Evolutionary conservation across 2,888 invertebrate genomes (phyloP).

Genomic region (Amphipyra berbera): DNA sequence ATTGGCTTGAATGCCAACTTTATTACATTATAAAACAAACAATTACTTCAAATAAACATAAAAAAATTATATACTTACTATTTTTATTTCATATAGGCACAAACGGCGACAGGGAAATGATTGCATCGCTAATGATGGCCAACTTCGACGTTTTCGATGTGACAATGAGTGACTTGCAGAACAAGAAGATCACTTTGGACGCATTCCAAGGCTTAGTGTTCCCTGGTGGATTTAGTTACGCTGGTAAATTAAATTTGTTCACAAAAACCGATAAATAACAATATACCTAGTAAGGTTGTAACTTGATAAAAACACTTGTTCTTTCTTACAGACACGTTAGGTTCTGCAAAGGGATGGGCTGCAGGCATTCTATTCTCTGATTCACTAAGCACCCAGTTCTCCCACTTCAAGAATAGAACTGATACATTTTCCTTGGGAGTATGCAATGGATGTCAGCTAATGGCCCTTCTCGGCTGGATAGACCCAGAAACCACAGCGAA

Average conservation of each 20-base stretch:
- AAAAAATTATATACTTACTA: background rate
- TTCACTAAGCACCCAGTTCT: slow-evolving; percentile 93
- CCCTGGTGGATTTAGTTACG: slow-evolving; percentile 99
- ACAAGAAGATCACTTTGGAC: slow-evolving; percentile 92
- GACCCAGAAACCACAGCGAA: slow-evolving; percentile 83
- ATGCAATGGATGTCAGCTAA: slow-evolving; percentile 99
- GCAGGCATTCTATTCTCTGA: slow-evolving; percentile 96
- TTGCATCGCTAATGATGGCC: slow-evolving; percentile 95
- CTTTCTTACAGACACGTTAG: slow-evolving; percentile 93
- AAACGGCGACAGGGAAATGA: slow-evolving; percentile 99
- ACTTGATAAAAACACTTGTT: background rate
- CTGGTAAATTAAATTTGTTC: slow-evolving; percentile 89
- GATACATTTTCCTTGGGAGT: slow-evolving; percentile 99
- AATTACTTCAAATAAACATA: too few relatives aligned
- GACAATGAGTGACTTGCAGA: slow-evolving; percentile 97
- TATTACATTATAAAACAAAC: too few relatives aligned
- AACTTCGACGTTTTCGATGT: slow-evolving; percentile 98
- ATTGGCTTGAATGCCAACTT: too few relatives aligned
- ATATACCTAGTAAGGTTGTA: background rate
- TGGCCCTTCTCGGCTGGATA: slow-evolving; percentile 98
- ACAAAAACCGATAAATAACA: too few relatives aligned
- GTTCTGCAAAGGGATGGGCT: slow-evolving; percentile 99
- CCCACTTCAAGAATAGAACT: slow-evolving; percentile 92
- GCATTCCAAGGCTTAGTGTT: slow-evolving; percentile 97
- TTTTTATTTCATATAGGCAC: slow-evolving; percentile 84